Percentiles rank a stretch among this genome's conserved stretches.
Conservation (phyloP, 92 coral and sea anemone species). For the Siderastrea radians region DNA sequence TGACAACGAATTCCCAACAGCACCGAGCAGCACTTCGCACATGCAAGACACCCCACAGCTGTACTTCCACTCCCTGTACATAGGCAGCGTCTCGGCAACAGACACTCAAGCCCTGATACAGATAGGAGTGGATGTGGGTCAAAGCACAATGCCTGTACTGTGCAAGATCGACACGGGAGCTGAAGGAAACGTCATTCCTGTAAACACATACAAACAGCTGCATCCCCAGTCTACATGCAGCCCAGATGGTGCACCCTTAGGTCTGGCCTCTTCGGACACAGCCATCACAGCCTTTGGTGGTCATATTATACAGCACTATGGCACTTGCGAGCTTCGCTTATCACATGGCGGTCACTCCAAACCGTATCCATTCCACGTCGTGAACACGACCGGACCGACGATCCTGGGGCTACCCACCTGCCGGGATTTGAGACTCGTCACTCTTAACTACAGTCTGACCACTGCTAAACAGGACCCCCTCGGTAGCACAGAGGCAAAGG, state of each 20-base stretch:
- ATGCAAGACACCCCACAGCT: no score
- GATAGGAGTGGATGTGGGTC: no score
- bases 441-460: constrained; percentile 22
- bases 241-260: constrained; percentile 62
- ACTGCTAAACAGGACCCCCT: not conserved
- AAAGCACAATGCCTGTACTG: no score
- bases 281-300: constrained; percentile 78
- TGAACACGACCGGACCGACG: constrained; percentile 44
- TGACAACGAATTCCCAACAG: not conserved
- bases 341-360: constrained; percentile 34
- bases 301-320: constrained; percentile 50
- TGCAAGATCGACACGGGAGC: constrained; percentile 84
- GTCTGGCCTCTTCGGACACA: constrained; percentile 64
- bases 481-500: constrained; percentile 31
- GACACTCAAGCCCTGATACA: no score
- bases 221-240: constrained; percentile 55
- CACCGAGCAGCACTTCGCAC: not conserved
- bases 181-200: constrained; percentile 85
- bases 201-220: constrained; percentile 59
- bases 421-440: constrained; percentile 50
- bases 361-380: constrained; percentile 45
- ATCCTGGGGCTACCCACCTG: constrained; percentile 61
- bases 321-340: constrained; percentile 12
- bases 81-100: no score
- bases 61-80: no score